Conservation (phyloP, 2,797 vertebrate species). For the Remorina albescens region DNA sequence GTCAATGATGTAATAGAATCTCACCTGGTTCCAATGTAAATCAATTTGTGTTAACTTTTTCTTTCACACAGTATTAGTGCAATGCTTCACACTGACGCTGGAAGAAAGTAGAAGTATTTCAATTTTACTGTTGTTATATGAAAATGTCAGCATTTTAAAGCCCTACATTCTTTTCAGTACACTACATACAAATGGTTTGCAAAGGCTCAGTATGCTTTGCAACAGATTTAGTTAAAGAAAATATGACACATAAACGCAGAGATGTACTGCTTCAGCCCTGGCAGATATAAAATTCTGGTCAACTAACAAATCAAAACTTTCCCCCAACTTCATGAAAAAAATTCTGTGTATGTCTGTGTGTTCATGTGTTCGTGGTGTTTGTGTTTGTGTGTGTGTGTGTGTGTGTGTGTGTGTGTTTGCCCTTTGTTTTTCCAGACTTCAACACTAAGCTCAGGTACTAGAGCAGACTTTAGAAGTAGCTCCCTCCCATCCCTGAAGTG, state of each 20-base stretch:
- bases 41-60: background rate
- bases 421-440: constrained; percentile 53
- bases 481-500: constrained; percentile 21
- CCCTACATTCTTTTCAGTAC: background rate
- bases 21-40: background rate
- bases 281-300: constrained; percentile 51
- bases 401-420: background rate
- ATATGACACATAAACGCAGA: constrained; percentile 57
- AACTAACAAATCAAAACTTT: constrained; percentile 67
- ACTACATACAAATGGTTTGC: constrained; percentile 6
- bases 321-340: constrained; percentile 34
- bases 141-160: constrained; percentile 8
- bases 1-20: background rate
- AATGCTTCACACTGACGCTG: constrained; percentile 3
- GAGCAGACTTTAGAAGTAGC: constrained; percentile 27
- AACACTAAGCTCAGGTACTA: constrained; percentile 47
- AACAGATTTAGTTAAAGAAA: constrained; percentile 13
- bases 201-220: constrained; percentile 18
- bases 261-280: constrained; percentile 41
- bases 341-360: constrained; percentile 15
- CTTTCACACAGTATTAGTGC: background rate
- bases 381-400: background rate
- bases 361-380: too few species aligned
- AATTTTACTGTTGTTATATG: background rate
- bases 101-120: background rate